Conservation (phyloP, 1,140 invertebrate species). For the Heliconius himera region DNA sequence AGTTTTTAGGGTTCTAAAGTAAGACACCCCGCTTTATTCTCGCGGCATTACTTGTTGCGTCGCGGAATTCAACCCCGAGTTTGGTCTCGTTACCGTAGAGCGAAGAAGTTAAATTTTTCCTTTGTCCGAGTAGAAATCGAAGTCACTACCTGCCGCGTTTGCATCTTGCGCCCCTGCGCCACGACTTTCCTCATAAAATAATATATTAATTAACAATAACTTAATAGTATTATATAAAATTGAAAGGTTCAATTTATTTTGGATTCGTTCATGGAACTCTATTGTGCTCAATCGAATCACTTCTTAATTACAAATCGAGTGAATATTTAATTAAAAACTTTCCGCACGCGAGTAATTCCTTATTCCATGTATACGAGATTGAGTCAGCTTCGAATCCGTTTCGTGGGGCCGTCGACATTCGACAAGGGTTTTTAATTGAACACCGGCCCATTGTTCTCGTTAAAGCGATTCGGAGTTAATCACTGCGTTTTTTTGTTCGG, state of each 20-base stretch:
- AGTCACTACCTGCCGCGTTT: too few species aligned
- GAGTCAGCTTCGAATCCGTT: slow-evolving; percentile 73
- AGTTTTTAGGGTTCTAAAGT: too few species aligned
- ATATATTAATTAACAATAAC: background rate
- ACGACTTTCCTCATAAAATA: background rate
- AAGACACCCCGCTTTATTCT: too few species aligned
- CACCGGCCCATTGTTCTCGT: slow-evolving; percentile 75
- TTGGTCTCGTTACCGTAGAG: too few species aligned
- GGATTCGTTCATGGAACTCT: slow-evolving; percentile 60
- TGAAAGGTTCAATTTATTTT: slow-evolving; percentile 54
- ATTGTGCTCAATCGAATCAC: slow-evolving; percentile 71
- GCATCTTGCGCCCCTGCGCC: too few species aligned
- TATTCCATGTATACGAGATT: slow-evolving; percentile 80
- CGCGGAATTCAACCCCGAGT: too few species aligned
- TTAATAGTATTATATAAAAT: slow-evolving; percentile 8
- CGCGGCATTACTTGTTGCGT: too few species aligned
- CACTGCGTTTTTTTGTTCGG: slow-evolving; percentile 75
- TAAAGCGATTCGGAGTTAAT: slow-evolving; percentile 79
- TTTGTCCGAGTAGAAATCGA: too few species aligned
- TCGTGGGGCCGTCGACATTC: slow-evolving; percentile 72
- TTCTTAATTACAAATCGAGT: slow-evolving; percentile 79
- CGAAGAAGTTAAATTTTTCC: too few species aligned
- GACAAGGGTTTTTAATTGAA: slow-evolving; percentile 80
- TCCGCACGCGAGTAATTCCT: slow-evolving; percentile 78
- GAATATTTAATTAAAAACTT: slow-evolving; percentile 81